Evolutionary conservation across 1,140 invertebrate genomes (phyloP).

Genomic region (Drosophila nebulosa): DNA sequence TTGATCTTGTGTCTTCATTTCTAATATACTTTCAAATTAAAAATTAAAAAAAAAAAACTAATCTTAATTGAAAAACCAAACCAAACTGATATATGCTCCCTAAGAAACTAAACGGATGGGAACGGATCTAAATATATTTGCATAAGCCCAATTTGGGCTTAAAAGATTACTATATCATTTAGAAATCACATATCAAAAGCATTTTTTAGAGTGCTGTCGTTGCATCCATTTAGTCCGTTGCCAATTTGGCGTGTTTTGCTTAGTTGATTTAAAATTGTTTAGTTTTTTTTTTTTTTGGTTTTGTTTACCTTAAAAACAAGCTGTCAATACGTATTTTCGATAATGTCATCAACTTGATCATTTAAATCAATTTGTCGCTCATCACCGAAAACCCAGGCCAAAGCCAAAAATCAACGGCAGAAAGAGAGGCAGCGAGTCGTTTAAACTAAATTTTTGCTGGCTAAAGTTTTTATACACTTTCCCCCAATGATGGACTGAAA

Average conservation of each 20-base stretch:
- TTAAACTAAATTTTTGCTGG: conserved; percentile 9
- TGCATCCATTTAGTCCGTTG: neutral
- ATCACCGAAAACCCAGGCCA: neutral
- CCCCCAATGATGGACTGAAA: no score
- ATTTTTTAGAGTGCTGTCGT: neutral
- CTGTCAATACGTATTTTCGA: neutral
- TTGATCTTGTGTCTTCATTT: no score
- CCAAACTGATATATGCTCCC: no score
- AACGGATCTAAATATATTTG: no score
- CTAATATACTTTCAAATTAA: no score
- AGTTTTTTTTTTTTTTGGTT: neutral
- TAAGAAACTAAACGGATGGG: no score
- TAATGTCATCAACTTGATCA: conserved; percentile 47
- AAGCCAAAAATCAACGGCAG: neutral
- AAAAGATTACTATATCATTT: neutral
- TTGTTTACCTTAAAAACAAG: neutral
- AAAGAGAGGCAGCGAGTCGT: neutral
- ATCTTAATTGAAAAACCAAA: no score
- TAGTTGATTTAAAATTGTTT: neutral
- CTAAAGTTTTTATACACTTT: neutral
- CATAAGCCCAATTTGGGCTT: no score
- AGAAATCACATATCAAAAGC: neutral
- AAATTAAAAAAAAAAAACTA: no score
- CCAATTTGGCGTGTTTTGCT: neutral
- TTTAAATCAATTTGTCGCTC: conserved; percentile 40